Percentiles rank a stretch among this genome's conserved stretches.
Evolutionary conservation across 2,113 vertebrate genomes (phyloP).

Genomic region (Petrocephalus zakoni): DNA sequence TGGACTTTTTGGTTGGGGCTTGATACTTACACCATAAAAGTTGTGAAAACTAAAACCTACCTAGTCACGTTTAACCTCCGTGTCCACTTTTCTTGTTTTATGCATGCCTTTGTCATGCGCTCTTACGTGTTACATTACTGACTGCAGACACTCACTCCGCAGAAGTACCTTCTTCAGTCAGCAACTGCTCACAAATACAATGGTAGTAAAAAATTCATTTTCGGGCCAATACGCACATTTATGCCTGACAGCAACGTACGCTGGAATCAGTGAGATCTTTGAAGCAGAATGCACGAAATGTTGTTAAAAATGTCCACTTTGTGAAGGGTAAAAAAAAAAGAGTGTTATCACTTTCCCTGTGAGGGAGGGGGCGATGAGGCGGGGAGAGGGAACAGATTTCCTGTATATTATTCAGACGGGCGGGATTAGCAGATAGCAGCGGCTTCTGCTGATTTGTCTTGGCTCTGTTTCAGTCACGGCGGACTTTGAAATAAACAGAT

Average conservation of each 20-base stretch:
- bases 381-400: background rate
- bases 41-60: background rate
- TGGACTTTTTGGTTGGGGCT: background rate
- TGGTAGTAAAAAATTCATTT: background rate
- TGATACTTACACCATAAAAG: background rate
- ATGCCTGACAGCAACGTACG: too few species aligned
- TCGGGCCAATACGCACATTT: background rate
- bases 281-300: background rate
- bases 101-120: background rate
- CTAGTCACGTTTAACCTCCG: background rate
- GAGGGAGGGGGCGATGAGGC: background rate
- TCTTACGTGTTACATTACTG: background rate
- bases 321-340: background rate
- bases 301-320: background rate
- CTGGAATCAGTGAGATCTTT: background rate
- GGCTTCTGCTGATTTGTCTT: background rate
- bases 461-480: background rate
- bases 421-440: background rate
- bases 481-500: background rate
- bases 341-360: background rate
- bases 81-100: background rate
- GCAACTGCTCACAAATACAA: background rate
- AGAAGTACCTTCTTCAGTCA: background rate
- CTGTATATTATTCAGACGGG: background rate
- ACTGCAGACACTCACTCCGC: background rate